phyloP scores from a whole-genome alignment of 92 coral and sea anemone species.

The Bergia sp. region DNA sequence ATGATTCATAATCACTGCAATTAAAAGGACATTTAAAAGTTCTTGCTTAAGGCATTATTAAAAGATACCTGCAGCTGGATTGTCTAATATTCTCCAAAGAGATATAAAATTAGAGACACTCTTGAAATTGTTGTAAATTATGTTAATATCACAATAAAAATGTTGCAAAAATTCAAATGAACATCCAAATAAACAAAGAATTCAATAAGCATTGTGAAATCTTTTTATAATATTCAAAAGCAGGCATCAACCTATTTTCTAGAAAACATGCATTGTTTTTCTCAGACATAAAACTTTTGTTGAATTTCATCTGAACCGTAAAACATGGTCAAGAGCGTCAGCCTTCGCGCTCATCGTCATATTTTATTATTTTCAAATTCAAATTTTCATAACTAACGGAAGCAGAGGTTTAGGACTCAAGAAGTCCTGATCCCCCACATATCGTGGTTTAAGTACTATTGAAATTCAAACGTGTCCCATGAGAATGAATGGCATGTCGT shows the following conservation, averaged over 20 bases:
- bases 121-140: too few relatives aligned
- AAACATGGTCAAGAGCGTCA: background rate
- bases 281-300: background rate
- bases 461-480: slow-evolving; percentile 11
- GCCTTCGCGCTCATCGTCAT: background rate
- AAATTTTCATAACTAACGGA: background rate
- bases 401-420: background rate
- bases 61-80: background rate
- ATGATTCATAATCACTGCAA: too few relatives aligned
- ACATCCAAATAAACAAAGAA: too few relatives aligned
- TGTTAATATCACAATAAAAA: background rate
- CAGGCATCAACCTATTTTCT: background rate
- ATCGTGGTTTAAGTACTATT: background rate
- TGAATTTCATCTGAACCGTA: background rate
- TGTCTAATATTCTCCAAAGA: background rate
- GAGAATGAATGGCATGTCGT: background rate
- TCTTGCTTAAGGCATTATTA: background rate
- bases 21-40: background rate
- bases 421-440: background rate
- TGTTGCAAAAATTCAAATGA: background rate
- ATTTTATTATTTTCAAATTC: background rate
- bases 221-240: background rate
- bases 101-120: too few relatives aligned
- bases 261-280: background rate
- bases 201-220: background rate